These are phyloP conservation scores for Chaenogobius annularis DNA, from an alignment of 2,113 vertebrate species.

Conservation along the genomic window DNA sequence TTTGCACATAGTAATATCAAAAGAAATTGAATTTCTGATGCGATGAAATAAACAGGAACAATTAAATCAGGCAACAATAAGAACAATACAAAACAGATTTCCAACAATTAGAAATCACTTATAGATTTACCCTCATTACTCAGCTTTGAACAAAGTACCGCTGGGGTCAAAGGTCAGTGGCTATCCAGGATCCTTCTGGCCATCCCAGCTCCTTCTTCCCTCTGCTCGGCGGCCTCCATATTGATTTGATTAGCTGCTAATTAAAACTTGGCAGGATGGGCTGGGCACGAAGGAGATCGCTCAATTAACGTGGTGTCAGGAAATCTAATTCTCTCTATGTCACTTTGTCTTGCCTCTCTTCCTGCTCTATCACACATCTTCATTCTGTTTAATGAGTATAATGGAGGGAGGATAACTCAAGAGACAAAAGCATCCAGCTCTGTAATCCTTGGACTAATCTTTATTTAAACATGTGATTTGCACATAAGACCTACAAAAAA, in stretches of 20 bases:
- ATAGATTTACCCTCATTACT: slow-evolving; percentile 25
- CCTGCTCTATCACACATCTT: slow-evolving; percentile 62
- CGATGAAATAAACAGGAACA: background rate
- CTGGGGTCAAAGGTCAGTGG: slow-evolving; percentile 52
- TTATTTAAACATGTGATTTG: slow-evolving; percentile 70
- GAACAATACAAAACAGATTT: background rate
- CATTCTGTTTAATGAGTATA: slow-evolving; percentile 61
- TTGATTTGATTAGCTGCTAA: slow-evolving; percentile 97
- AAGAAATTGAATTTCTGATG: background rate
- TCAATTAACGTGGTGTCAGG: slow-evolving; percentile 87
- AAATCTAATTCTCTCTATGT: slow-evolving; percentile 83
- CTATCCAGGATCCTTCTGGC: slow-evolving; percentile 49
- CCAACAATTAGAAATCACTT: background rate
- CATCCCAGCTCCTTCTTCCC: slow-evolving; percentile 43
- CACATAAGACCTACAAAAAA: slow-evolving; percentile 52
- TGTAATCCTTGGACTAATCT: slow-evolving; percentile 71
- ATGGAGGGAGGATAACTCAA: slow-evolving; percentile 52
- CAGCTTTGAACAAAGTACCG: slow-evolving; percentile 24
- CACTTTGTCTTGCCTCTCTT: slow-evolving; percentile 50
- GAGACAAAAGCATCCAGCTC: slow-evolving; percentile 59
- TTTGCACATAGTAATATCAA: background rate
- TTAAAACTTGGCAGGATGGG: slow-evolving; percentile 88
- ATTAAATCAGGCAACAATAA: background rate
- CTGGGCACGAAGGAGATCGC: slow-evolving; percentile 79
- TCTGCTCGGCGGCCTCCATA: slow-evolving; percentile 75